Evolutionary conservation across 2,888 invertebrate genomes (phyloP), one percentile per base, ranked within the genome.

Genomic region (Eupsilia transversa): DNA sequence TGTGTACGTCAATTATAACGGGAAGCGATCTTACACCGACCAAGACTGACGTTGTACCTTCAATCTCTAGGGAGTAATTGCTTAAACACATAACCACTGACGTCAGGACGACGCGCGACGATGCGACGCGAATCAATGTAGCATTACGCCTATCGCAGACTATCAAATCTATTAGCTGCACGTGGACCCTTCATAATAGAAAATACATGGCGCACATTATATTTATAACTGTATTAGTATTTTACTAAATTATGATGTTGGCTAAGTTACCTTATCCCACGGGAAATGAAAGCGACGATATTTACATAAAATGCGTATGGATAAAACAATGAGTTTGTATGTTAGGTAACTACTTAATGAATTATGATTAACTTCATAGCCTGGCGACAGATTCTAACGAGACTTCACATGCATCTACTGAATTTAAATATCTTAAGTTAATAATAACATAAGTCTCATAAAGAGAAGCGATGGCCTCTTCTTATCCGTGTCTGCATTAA

Each of bases 1-100:
- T 87, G 89, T 88, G 90, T 88, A 85, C 84, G 89, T 90, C 93
- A 92, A 95, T 96, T 95, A 95, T 96, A 95, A 95, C 95, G 95
- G 95, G 92, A 93, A 90, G 83, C 86, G 85, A 89, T 87, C 89
- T 89, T 89, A 90, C 89, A 89, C 68, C 59, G 70, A 27, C 70
- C 70, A 82, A 83, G 82, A 81, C 82, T 81, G 82, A 82, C 85
- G 85, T 77, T 81, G 89, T 84, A 89, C 87, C 88, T 90, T 88
- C 90, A 87, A 89, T 91, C 86, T 86, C 88, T 88, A 87, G 87
- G 89, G 86, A 90, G 92, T 95, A 94, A 95, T 95, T 94, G 93
- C 94, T 93, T 93, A 93, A 94, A 93, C 93, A 94, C 92, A 92
- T 93, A 94, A 93, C 90, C 90, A 91, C 90, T 88, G 89, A 90